phyloP scores from a whole-genome alignment of 2,888 invertebrate species.

The Digitonthophagus gazella region DNA sequence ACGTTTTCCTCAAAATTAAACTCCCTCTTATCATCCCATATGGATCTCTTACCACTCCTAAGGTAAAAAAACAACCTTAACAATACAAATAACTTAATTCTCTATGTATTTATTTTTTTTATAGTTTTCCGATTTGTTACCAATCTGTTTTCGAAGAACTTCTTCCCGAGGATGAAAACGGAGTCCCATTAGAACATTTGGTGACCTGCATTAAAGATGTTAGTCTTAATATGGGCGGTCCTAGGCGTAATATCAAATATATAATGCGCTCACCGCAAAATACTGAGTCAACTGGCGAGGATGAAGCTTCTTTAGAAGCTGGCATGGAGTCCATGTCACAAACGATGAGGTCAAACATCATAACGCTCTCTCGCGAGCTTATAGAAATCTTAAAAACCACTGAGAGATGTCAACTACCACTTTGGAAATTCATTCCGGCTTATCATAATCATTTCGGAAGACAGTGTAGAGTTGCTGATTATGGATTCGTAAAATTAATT shows the following conservation, averaged over 20 bases:
- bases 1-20: slow-evolving; percentile 65
- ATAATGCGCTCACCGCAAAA: slow-evolving; percentile 40
- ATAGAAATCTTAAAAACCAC: slow-evolving; percentile 80
- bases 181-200: slow-evolving; percentile 87
- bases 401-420: slow-evolving; percentile 77
- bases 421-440: slow-evolving; percentile 86
- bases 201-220: slow-evolving; percentile 81
- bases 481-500: slow-evolving; percentile 91
- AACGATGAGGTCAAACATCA: slow-evolving; percentile 68
- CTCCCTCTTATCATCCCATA: slow-evolving; percentile 68
- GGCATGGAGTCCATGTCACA: slow-evolving; percentile 60
- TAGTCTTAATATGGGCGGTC: slow-evolving; percentile 49
- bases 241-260: slow-evolving; percentile 46
- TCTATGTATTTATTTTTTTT: slow-evolving; percentile 29
- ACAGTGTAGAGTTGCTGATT: slow-evolving; percentile 93
- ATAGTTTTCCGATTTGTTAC: slow-evolving; percentile 79
- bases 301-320: slow-evolving; percentile 39
- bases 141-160: slow-evolving; percentile 67
- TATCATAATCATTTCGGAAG: slow-evolving; percentile 96
- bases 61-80: slow-evolving; percentile 56
- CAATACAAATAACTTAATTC: background rate
- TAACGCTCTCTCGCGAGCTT: slow-evolving; percentile 82
- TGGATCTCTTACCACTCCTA: slow-evolving; percentile 73
- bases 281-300: slow-evolving; percentile 33
- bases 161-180: slow-evolving; percentile 62